Conservation (phyloP, 2,888 invertebrate species). For the Parapristionchus giblindavisi region DNA sequence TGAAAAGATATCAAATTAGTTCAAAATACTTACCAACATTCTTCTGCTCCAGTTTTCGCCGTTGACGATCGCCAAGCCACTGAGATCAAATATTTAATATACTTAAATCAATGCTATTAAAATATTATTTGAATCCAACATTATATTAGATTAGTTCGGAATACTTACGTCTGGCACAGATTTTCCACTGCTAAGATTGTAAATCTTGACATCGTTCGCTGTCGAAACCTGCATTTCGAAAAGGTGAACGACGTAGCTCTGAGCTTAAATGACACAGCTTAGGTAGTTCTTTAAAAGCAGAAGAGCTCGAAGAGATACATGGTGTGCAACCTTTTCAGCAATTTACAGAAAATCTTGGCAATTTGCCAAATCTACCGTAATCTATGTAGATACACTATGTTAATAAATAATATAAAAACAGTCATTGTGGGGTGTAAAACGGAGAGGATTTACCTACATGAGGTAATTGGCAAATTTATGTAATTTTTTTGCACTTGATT, state of each 20-base stretch:
- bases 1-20: neutral
- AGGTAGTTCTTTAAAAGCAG: neutral
- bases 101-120: neutral
- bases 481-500: neutral
- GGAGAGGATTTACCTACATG: too few relatives aligned
- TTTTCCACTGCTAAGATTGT: conserved; percentile 95
- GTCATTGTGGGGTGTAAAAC: too few relatives aligned
- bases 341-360: conserved; percentile 8
- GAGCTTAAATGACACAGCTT: neutral
- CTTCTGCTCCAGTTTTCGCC: conserved; percentile 71
- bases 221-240: conserved; percentile 60
- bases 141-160: neutral
- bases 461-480: too few relatives aligned
- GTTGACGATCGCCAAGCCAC: conserved; percentile 72
- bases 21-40: conserved; percentile 73
- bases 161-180: conserved; percentile 86
- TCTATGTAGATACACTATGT: neutral
- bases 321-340: neutral
- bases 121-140: neutral
- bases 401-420: neutral
- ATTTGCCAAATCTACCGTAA: neutral
- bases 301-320: neutral
- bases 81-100: conserved; percentile 55
- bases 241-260: neutral
- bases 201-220: conserved; percentile 93